Base-by-base conservation (phyloP, 2,113 vertebrate genomes). In the Daubentonia madagascariensis region DNA sequence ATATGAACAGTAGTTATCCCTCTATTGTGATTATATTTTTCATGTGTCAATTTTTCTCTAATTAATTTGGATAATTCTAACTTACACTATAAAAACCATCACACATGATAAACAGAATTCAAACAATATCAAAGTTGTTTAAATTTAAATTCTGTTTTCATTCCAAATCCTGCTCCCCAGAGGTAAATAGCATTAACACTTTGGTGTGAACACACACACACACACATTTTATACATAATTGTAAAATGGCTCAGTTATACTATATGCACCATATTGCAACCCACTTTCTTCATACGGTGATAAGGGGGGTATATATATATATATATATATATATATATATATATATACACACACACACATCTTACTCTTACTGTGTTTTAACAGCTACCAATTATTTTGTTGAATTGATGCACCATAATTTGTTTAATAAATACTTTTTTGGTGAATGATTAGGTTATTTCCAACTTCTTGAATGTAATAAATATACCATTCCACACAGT, bases 111-210 rank as follows among this genome's bases (percentile, higher is more conserved):
- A 94, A 85, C 68, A 28, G 1, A 96, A 96, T 72, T 85, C 7
- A 76, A 85, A 59, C 12, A 70, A 37, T 88, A 94, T 45, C 35
- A 90, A 87, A 84, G 28, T 37, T 43, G 2, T 75, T 83, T 50
- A 91, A 96, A 65, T 61, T 70, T 70, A 93, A 80, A 88, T 89
- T 87, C 37, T 94, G 1, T 75, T 96, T 96, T 91, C 28, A 96
- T 80, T 88, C 11, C n/a, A 75, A 92, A 63, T 1, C 28, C 67
- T 76, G 50, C 8, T 95, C 9, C 43, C 9, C 23, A 85, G 76
- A 75, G 12, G 75, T 40, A 79, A 88, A 78, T 93, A 65, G 65
- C 12, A 85, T 68, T 76, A 85, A 76, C 16, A 89, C 52, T 73
- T 86, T 80, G 32, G 2, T 88, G 85, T 85, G 45, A 89, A 84